Conservation (phyloP, 1,140 invertebrate species). For the Sycobia sp. region DNA sequence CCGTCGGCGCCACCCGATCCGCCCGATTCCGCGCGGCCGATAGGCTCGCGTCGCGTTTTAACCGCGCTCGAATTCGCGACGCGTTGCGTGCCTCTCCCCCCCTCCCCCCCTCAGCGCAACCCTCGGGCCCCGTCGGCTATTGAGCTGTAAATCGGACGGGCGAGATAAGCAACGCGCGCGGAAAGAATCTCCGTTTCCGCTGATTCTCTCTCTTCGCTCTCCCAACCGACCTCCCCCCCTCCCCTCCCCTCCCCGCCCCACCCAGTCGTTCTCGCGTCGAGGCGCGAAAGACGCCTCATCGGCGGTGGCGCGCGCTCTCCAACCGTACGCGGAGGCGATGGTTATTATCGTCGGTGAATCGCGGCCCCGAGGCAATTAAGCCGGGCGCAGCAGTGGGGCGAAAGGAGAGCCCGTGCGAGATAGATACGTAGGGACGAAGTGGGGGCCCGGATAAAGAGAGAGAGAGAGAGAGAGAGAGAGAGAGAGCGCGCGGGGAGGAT, state of each 20-base stretch:
- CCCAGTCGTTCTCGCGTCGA: no score
- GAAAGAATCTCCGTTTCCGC: conserved; percentile 37
- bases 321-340: conserved; percentile 4
- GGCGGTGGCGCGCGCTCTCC: conserved; percentile 25
- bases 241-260: no score
- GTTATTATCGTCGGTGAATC: conserved; percentile 41
- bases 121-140: conserved; percentile 4
- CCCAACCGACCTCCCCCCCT: no score
- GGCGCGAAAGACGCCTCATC: conserved; percentile 37
- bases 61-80: conserved; percentile 15
- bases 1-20: conserved; percentile 9
- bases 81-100: conserved; percentile 6
- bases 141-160: conserved; percentile 26
- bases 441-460: no score
- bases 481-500: no score
- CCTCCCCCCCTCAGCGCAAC: no score
- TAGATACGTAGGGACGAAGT: conserved; percentile 23
- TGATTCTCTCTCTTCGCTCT: no score
- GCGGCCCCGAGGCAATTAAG: conserved; percentile 44
- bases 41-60: no score
- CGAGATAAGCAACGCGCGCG: conserved; percentile 10
- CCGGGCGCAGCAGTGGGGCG: conserved; percentile 29
- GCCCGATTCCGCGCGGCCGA: no score
- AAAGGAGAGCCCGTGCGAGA: conserved; percentile 32
- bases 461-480: no score